These are phyloP conservation scores for Unio pictorum DNA, from an alignment of 2,888 invertebrate genomes.

Conservation along the genomic window DNA sequence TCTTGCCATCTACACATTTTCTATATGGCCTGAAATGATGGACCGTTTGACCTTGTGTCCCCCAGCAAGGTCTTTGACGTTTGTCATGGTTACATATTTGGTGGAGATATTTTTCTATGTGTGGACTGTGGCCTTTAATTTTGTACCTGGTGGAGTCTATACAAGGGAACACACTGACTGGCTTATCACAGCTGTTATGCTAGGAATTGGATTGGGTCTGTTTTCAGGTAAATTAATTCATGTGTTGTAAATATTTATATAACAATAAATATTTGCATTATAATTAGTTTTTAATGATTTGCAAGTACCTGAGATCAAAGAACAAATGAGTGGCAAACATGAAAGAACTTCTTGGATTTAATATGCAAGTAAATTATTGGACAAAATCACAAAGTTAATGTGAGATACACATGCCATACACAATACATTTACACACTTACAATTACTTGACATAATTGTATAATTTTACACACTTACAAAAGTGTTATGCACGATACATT, in stretches of 20 bases:
- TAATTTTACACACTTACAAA: no score
- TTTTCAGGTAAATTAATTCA: constrained; percentile 45
- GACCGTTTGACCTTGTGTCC: constrained; percentile 59
- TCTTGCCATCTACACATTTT: constrained; percentile 64
- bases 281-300: no score
- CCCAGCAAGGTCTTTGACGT: constrained; percentile 58
- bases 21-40: constrained; percentile 67
- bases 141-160: constrained; percentile 71
- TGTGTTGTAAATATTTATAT: background rate
- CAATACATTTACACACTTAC: no score
- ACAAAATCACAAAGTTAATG: no score
- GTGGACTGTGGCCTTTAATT: constrained; percentile 72
- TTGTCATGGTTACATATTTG: constrained; percentile 62
- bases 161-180: constrained; percentile 70
- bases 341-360: no score
- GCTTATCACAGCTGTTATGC: constrained; percentile 61
- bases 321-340: no score
- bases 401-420: no score
- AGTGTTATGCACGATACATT: no score
- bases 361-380: no score
- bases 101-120: constrained; percentile 68
- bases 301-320: no score
- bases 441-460: no score
- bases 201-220: constrained; percentile 52
- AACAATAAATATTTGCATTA: no score